These are phyloP conservation scores for Vicugna pacos DNA, from an alignment of 2,113 vertebrate species.

Conservation along the genomic window DNA sequence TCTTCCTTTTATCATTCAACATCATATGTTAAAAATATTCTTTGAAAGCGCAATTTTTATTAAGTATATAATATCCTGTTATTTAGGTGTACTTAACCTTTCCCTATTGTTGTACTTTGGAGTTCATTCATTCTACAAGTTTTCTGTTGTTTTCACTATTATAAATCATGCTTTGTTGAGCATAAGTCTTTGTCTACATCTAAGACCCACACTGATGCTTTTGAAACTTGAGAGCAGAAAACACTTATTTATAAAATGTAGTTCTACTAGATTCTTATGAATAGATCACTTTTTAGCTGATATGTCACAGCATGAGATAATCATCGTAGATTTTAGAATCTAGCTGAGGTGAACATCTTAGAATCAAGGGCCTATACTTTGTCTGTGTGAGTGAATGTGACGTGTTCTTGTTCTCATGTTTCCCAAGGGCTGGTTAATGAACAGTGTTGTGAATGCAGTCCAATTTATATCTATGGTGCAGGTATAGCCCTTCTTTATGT, in stretches of 20 bases:
- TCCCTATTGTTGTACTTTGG: not conserved
- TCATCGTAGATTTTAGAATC: conserved; percentile 25
- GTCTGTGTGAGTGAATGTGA: not conserved
- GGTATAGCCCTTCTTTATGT: not conserved
- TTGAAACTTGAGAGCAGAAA: conserved; percentile 56
- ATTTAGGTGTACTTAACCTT: conserved; percentile 1
- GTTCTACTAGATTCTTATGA: conserved; percentile 28
- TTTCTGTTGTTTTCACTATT: conserved; percentile 33
- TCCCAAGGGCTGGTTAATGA: not conserved
- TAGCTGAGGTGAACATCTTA: conserved; percentile 26
- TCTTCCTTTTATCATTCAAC: conserved; percentile 28
- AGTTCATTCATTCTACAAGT: not conserved
- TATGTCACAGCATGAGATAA: not conserved
- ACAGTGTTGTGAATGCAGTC: not conserved
- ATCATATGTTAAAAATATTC: conserved; percentile 7
- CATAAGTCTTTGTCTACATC: not conserved
- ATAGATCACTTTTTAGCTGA: not conserved
- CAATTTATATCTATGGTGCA: not conserved
- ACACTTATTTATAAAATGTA: conserved; percentile 1
- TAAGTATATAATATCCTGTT: conserved; percentile 4
- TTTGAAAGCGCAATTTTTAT: conserved; percentile 31
- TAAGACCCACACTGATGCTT: conserved; percentile 11
- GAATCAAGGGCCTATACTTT: not conserved
- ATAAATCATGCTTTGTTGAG: conserved; percentile 31
- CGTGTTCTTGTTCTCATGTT: not conserved